Base-by-base conservation (phyloP, 2,113 vertebrate genomes). In the Numenius arquata region DNA sequence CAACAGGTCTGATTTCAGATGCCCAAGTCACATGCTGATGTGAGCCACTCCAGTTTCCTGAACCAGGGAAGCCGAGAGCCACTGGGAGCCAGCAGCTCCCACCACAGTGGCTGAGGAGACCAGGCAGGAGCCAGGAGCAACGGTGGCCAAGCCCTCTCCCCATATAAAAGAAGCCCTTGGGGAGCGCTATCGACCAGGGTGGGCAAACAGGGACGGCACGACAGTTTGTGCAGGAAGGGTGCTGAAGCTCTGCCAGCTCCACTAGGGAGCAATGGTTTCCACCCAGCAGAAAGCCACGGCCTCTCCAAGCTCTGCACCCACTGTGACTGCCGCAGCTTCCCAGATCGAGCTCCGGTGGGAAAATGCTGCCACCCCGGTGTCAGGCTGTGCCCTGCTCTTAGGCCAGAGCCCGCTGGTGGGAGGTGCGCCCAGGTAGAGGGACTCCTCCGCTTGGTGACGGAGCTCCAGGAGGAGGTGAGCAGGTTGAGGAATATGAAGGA, bases 1-100 rank as follows among this genome's bases (percentile, higher is more conserved):
- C 63, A 71, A 20, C 59, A 59, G 72, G 27, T 95, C 66, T 3
- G 4, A 1, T 70, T 90, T 88, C 55, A 47, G 43, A 25, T 85
- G 62, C 59, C 40, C 62, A 41, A 4, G 26, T 81, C 41, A 55
- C 74, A 41, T 1, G 1, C 14, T 0, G 0, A 75, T 15, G 32
- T 0, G 0, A 70, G 43, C 50, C 59, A 40, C 77, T 93, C n/a
- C 2, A 3, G 23, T 72, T 80, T 80, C 41, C 68, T 38, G 23
- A 40, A 15, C 45, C 2, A 1, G 25, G 29, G 47, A 34, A 72
- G 30, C 38, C 1, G 8, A 18, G 53, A 50, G 30, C 52, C 2
- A 4, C 55, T 5, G 8, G 66, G 66, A 70, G 29, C 55, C 15
- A 5, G 5, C 65, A 47, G 22, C 34, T 56, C 22, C 5, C 8